phyloP scores from a whole-genome alignment of 2,113 vertebrate species.

The Tragelaphus scriptus region DNA sequence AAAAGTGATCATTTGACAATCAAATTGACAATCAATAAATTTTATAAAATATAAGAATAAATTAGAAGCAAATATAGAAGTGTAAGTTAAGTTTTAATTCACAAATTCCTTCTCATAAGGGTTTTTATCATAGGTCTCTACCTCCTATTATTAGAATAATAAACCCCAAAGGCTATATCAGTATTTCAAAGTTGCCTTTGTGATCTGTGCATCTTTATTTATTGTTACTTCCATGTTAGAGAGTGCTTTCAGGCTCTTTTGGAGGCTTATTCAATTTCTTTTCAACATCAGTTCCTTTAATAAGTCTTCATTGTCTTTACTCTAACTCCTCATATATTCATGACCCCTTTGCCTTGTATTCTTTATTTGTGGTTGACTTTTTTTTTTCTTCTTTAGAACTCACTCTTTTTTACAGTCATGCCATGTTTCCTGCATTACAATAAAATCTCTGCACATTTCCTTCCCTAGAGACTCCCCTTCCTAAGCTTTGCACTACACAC shows the following conservation, averaged over 20 bases:
- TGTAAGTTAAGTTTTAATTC: background rate
- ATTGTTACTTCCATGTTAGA: background rate
- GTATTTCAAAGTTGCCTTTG: background rate
- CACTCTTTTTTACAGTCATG: background rate
- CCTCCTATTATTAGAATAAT: background rate
- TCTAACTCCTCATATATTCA: background rate
- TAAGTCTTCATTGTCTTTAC: background rate
- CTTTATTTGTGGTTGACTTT: conserved; percentile 6
- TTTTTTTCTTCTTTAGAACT: background rate
- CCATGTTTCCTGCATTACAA: background rate
- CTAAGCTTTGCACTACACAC: background rate
- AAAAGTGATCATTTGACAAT: background rate
- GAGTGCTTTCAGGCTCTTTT: background rate
- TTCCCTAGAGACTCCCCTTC: background rate
- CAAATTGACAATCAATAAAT: background rate
- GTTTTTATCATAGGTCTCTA: background rate
- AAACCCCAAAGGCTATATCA: background rate
- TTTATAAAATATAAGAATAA: background rate
- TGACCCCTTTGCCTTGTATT: background rate
- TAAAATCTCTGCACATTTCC: background rate
- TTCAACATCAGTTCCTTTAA: background rate
- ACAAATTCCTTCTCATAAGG: background rate
- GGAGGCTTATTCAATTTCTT: background rate
- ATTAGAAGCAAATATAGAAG: background rate
- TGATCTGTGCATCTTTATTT: background rate